A percentile compares a stretch with the other conserved stretches of the same genome.
phyloP scores from a whole-genome alignment of 2,888 invertebrate genomes.

The Eupeodes latifasciatus region DNA sequence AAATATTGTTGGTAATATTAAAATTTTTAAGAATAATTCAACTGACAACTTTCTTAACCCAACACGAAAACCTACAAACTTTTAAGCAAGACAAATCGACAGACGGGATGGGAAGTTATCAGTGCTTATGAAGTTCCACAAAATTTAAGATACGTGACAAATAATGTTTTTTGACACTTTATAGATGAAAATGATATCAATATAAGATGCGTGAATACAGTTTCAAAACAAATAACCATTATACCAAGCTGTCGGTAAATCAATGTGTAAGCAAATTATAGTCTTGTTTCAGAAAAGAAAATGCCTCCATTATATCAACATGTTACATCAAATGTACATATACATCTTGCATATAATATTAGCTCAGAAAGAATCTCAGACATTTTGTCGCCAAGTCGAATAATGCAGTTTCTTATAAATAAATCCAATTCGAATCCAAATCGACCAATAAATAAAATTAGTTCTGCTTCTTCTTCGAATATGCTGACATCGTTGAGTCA shows the following conservation, averaged over 20 bases:
- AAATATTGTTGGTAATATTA: no score
- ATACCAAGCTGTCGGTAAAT: neutral
- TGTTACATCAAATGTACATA: neutral
- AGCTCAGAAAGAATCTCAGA: neutral
- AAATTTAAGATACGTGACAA: no score
- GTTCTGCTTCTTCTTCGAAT: neutral
- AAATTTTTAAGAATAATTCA: no score
- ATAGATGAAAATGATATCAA: no score
- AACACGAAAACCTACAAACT: no score
- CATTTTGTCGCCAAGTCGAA: neutral
- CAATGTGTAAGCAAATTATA: neutral
- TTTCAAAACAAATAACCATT: neutral
- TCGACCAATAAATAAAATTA: constrained; percentile 9
- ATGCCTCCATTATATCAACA: neutral
- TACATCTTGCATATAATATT: neutral
- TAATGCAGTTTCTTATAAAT: neutral
- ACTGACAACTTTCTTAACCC: no score
- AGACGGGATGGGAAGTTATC: no score
- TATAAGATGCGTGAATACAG: no score
- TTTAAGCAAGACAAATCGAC: no score
- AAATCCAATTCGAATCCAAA: constrained; percentile 11
- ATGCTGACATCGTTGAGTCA: constrained; percentile 18
- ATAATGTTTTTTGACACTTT: no score
- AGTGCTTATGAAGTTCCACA: no score
- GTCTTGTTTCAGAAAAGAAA: neutral